Percentiles rank a stretch among this genome's conserved stretches.
Conservation (phyloP, 2,888 invertebrate species). For the Ichneumoninae sp. region DNA sequence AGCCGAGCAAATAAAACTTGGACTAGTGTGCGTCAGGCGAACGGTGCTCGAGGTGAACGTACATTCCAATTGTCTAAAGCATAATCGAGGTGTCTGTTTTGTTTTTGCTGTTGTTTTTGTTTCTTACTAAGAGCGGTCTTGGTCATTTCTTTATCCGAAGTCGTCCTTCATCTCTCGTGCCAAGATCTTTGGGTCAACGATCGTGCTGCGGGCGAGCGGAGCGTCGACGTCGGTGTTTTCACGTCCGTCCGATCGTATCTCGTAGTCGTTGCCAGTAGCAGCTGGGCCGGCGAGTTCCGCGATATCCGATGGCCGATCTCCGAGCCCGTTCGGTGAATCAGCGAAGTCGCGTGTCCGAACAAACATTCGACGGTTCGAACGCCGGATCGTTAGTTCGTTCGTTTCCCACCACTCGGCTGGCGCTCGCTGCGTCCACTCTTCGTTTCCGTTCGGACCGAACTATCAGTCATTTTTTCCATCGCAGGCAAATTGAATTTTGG, state of each 20-base stretch:
- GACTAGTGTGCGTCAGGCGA: neutral
- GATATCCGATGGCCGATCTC: constrained; percentile 39
- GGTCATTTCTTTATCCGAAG: constrained; percentile 67
- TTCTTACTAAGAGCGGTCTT: constrained; percentile 69
- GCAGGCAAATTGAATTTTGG: too few relatives aligned
- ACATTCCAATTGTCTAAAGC: constrained; percentile 23
- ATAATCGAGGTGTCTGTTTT: constrained; percentile 1
- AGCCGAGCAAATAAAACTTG: neutral
- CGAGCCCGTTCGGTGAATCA: constrained; percentile 21
- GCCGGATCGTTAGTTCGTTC: constrained; percentile 17
- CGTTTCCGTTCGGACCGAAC: too few relatives aligned
- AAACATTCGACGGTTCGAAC: constrained; percentile 11
- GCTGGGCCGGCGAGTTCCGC: constrained; percentile 16
- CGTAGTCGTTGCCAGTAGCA: constrained; percentile 26
- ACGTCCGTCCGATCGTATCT: constrained; percentile 33
- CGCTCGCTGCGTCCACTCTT: neutral
- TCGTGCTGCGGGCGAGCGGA: constrained; percentile 47
- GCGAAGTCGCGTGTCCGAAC: constrained; percentile 25
- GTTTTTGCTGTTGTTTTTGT: neutral
- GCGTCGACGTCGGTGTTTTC: constrained; percentile 51
- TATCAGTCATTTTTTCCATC: neutral
- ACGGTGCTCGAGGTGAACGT: constrained; percentile 34
- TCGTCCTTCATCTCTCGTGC: constrained; percentile 65
- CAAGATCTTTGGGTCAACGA: constrained; percentile 49
- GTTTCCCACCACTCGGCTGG: neutral